Base-by-base conservation (phyloP, 2,113 vertebrate species). In the Podiceps cristatus region DNA sequence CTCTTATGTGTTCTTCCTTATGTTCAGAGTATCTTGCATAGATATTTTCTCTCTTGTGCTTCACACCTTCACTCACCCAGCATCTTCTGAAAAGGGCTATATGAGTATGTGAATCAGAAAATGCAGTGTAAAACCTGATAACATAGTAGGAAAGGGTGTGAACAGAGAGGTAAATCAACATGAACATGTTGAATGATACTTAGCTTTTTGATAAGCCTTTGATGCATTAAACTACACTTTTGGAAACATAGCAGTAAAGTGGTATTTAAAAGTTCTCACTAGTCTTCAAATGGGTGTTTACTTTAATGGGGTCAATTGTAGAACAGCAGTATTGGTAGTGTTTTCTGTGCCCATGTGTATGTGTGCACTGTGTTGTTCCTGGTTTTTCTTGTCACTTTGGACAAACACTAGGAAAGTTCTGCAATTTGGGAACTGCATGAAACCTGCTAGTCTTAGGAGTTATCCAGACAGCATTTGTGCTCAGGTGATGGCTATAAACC, bases 91-190 rank as follows among this genome's bases (percentile, higher is more conserved):
- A 84, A 92, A 92, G 59, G 63, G 50, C 75, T 89, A 13, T 80
- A 35, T 45, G 66, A 64, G 84, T 90, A 62, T 75, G 75, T 89
- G 86, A 89, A 71, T 74, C 45, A 94, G 86, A 91, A 97, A 94
- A 93, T 63, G n/a, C 64, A 74, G 63, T 94, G 79, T 95, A 89
- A 81, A 94, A 94, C 45, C 56, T 83, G 37, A 24, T 86, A 91
- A 40, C 12, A 2, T 62, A 62, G 58, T n/a, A 86, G 67, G 42
- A 73, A 86, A 69, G 67, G 47, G 50, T 93, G 75, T 77, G 88
- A 96, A 82, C 49, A 90, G 82, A 72, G 78, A 74, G 33, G 63
- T 76, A 64, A 79, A 69, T 28, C 12, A 60, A 37, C 28, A 42
- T 67, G 45, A 88, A 76, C 22, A 3, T 33, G 10, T 53, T 91